These are phyloP conservation scores for Hirudo medicinalis DNA, from an alignment of 1,140 invertebrate species.

Conservation along the genomic window DNA sequence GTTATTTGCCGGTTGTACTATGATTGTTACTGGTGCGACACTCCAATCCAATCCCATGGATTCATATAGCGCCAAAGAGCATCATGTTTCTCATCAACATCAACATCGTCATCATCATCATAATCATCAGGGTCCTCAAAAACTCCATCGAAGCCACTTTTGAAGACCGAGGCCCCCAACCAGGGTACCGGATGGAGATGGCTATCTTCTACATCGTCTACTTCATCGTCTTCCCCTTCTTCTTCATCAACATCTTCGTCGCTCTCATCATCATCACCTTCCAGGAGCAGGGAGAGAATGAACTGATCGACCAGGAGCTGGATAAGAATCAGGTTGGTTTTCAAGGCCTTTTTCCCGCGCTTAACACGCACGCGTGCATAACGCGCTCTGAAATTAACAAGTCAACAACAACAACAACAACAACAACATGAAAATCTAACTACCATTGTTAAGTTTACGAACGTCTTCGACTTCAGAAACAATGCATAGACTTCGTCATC, in stretches of 20 bases:
- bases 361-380: too few relatives aligned
- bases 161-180: constrained; percentile 85
- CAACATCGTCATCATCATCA: background rate
- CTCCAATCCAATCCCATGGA: background rate
- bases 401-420: too few relatives aligned
- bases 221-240: constrained; percentile 99
- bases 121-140: constrained; percentile 50
- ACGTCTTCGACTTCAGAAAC: constrained; percentile 67
- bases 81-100: background rate
- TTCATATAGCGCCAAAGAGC: background rate
- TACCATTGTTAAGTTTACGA: too few relatives aligned
- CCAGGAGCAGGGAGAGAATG: constrained; percentile 94
- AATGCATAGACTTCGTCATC: constrained; percentile 99
- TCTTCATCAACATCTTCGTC: constrained; percentile 99
- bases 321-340: constrained; percentile 87
- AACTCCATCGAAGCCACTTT: constrained; percentile 96
- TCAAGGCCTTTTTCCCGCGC: too few relatives aligned
- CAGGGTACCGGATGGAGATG: constrained; percentile 94
- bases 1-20: background rate
- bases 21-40: background rate
- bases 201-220: constrained; percentile 99
- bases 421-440: too few relatives aligned
- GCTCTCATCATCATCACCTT: constrained; percentile 99
- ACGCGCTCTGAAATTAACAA: too few relatives aligned
- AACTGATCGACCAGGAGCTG: constrained; percentile 93